Evolutionary conservation across 23 tunicate species (phyloP), one percentile per base, ranked within the genome.

Genomic region (Ascidia mentula): DNA sequence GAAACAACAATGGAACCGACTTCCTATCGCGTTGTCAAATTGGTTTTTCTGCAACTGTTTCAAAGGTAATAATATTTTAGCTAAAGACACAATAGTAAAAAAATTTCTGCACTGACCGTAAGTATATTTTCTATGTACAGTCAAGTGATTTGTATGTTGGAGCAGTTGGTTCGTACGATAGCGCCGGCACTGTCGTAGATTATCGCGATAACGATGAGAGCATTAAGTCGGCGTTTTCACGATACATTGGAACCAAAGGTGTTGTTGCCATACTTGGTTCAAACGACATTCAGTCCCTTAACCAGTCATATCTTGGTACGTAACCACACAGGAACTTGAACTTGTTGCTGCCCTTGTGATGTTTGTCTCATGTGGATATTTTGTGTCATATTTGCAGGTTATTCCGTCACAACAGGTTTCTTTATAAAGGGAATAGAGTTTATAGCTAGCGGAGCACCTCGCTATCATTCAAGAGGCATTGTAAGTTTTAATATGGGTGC

Each of bases 81-180:
- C 53, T 42, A 15, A 42, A 15, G 53, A 42, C 53, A 42, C 15
- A 42, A 15, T 9, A 42, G 15, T 42, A 42, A 42, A 42, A 42
- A 12, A 15, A 20, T 6, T 53, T 53, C 7, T n/a, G n/a, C n/a
- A n/a, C n/a, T n/a, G n/a, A n/a, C n/a, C n/a, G 24, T 53, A 5
- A 53, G 4, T 9, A 1, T 53, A 20, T 53, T 3, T 53, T 53
- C 22, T 53, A 53, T 53, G 22, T 42, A 20, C 24, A 77, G 80
- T 31, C 42, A 30, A 77, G 45, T 0, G 73, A 60, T 34, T 33
- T 79, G 1, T 85, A 72, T 42, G 77, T 85, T 22, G 89, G 89
- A 28, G 89, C 89, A 0, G 69, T 72, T 3, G 89, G 89, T 13
- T 85, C 89, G 31, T 85, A 85, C 32, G 89, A 85, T 74, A 45